Evolutionary conservation across 1,140 invertebrate species (phyloP), one percentile per base, ranked within the genome.

Genomic region (Micrasema minimum): DNA sequence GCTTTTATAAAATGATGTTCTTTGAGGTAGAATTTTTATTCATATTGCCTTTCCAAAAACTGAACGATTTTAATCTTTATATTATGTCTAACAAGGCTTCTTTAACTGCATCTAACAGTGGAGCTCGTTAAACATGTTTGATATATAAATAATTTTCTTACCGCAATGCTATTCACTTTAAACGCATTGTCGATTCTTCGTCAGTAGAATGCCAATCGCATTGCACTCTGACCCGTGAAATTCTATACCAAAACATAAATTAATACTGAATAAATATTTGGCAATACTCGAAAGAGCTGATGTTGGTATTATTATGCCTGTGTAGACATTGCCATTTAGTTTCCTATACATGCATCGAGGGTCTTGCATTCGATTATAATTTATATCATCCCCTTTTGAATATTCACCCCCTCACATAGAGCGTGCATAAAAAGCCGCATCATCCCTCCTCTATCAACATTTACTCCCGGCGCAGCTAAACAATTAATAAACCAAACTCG

Each of bases 401-500:
- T 14, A 12, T 12, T 26, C 62, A 16, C n/a, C 64, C 64, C 46
- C 45, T 37, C 11, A 11, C 14, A 38, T 10, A 5, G 64, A 68
- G 66, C 51, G 31, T 57, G 66, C 66, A 68, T 53, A 68, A 68
- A 68, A 68, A 68, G 66, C 66, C 66, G 66, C 66, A 55, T 66
- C 66, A 59, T 68, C 66, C 66, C 66, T 59, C 46, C 48, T 64
- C 12, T 26, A 14, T 64, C 61, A 62, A 64, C 61, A 64, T 70
- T 70, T 70, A 22, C 59, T 22, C 62, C 43, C 51, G 50, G 22
- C 23, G 41, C 50, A 41, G 23, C 37, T 18, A 50, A 35, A 46
- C 70, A 66, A 72, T 72, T 72, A 72, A 72, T 72, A 72, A 57
- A 66, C 69, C 50, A 65, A 55, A 71, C 62, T 66, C 69, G 62